A percentile compares a stretch with the other conserved stretches of the same genome.
Conservation (phyloP, 1,140 invertebrate genomes). For the Drosophila fuyamai region DNA sequence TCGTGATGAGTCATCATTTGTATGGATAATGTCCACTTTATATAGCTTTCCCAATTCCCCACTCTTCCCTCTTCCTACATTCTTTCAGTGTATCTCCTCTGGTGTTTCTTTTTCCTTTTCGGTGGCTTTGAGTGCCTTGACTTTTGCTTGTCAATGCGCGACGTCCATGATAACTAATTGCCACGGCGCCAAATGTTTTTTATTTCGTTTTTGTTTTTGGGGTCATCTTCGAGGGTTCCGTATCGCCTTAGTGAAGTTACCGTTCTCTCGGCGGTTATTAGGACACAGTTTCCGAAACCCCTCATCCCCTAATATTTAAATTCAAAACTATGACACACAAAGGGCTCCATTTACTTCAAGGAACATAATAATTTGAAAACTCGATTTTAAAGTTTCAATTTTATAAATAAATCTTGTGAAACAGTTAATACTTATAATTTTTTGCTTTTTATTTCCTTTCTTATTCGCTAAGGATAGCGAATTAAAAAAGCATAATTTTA, state of each 20-base stretch:
- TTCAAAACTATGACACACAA: conserved; percentile 16
- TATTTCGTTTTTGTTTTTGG: conserved; percentile 32
- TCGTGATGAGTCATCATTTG: conserved; percentile 36
- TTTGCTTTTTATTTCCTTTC: too few relatives aligned
- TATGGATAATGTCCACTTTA: conserved; percentile 49
- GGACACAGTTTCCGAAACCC: conserved; percentile 1
- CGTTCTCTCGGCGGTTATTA: conserved; percentile 63
- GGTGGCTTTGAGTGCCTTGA: conserved; percentile 77
- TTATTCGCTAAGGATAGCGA: too few relatives aligned
- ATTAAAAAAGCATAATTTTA: too few relatives aligned
- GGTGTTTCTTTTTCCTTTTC: conserved; percentile 46
- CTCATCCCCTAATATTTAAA: conserved; percentile 22
- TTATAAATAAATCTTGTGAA: too few relatives aligned
- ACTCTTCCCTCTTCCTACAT: not conserved
- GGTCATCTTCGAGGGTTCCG: conserved; percentile 3
- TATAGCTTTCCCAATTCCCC: conserved; percentile 38
- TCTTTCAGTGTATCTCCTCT: conserved; percentile 5
- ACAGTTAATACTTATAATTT: too few relatives aligned
- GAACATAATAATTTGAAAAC: too few relatives aligned
- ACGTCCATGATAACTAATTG: conserved; percentile 82
- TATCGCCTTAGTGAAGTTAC: conserved; percentile 43
- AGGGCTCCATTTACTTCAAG: too few relatives aligned
- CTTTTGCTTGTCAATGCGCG: conserved; percentile 80
- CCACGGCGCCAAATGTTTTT: conserved; percentile 78
- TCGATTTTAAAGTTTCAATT: too few relatives aligned